phyloP scores from a whole-genome alignment of 2,888 invertebrate species.

The Thereva unica region DNA sequence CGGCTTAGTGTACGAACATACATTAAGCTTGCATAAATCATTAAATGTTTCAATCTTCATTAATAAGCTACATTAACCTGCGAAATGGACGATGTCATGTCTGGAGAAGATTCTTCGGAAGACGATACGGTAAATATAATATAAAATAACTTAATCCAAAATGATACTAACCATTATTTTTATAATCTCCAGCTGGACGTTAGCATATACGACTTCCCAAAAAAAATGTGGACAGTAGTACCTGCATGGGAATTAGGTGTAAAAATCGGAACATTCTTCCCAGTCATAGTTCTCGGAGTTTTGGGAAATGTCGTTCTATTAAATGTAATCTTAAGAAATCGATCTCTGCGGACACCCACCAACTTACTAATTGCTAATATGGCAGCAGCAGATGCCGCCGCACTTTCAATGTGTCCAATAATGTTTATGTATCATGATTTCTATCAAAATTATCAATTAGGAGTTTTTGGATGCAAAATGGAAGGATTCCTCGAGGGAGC shows the following conservation, averaged over 20 bases:
- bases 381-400: conserved; percentile 71
- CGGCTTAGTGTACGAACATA: no score
- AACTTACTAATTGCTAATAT: conserved; percentile 76
- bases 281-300: conserved; percentile 68
- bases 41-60: no score
- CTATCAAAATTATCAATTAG: conserved; percentile 77
- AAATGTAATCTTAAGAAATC: conserved; percentile 65
- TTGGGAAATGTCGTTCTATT: conserved; percentile 70
- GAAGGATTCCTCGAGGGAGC: conserved; percentile 79
- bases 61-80: no score
- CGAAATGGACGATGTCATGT: no score
- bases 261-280: conserved; percentile 65
- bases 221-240: conserved; percentile 68
- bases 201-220: conserved; percentile 55
- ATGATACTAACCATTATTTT: background rate
- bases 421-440: conserved; percentile 75
- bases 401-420: conserved; percentile 72
- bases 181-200: conserved; percentile 14
- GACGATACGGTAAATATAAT: background rate
- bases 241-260: conserved; percentile 64
- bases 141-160: background rate
- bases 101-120: no score
- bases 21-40: no score
- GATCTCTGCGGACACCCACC: conserved; percentile 69
- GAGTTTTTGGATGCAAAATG: conserved; percentile 72